Conservation (phyloP, 1,140 invertebrate genomes). For the Aethina tumida region DNA sequence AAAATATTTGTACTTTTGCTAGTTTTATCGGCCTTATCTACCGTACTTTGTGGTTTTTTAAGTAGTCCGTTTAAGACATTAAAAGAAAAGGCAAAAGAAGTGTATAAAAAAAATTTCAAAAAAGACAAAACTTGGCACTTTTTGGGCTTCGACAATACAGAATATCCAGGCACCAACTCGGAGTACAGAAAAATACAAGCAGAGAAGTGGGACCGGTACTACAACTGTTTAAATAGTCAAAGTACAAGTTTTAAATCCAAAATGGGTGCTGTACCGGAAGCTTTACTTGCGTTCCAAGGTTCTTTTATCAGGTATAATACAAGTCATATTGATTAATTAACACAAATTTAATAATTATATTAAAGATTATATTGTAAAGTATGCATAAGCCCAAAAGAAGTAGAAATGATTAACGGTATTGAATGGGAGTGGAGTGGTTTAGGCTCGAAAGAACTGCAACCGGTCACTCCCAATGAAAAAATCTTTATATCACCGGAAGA, state of each 20-base stretch:
- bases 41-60: conserved; percentile 4
- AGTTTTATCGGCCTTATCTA: no score
- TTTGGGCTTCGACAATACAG: conserved; percentile 32
- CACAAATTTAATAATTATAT: not conserved
- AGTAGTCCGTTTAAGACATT: conserved; percentile 19
- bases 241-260: conserved; percentile 26
- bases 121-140: conserved; percentile 32
- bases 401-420: conserved; percentile 30
- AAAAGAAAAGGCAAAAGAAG: conserved; percentile 31
- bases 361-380: conserved; percentile 36
- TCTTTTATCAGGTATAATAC: conserved; percentile 37
- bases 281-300: conserved; percentile 36
- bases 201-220: conserved; percentile 42
- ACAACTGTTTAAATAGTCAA: conserved; percentile 37
- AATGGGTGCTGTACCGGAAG: conserved; percentile 32
- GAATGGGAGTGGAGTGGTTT: conserved; percentile 39
- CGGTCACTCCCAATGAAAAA: conserved; percentile 34
- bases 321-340: conserved; percentile 14
- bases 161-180: conserved; percentile 39
- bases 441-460: conserved; percentile 20
- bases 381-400: conserved; percentile 39
- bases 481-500: conserved; percentile 36
- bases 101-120: conserved; percentile 27
- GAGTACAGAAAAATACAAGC: conserved; percentile 32
- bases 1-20: conserved; percentile 2